These are phyloP conservation scores for Desmophyllum pertusum DNA, from an alignment of 92 coral and sea anemone genomes.

Conservation along the genomic window DNA sequence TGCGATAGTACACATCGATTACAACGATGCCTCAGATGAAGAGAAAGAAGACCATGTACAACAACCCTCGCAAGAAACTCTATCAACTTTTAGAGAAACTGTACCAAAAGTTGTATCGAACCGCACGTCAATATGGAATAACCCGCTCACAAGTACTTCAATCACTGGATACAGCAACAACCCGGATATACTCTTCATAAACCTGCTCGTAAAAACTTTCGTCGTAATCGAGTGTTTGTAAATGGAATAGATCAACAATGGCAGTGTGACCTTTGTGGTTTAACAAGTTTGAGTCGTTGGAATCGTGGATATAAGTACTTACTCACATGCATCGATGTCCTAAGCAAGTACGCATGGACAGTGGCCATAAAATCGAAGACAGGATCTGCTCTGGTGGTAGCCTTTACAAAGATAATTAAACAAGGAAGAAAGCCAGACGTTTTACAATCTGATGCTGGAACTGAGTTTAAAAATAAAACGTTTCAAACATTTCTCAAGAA, in stretches of 20 bases:
- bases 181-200: constrained; percentile 17
- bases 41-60: neutral
- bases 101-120: constrained; percentile 11
- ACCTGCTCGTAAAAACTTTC: constrained; percentile 11
- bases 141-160: constrained; percentile 3
- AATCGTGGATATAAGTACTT: constrained; percentile 3
- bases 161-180: constrained; percentile 16
- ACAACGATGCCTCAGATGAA: neutral
- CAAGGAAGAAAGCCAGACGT: constrained; percentile 28
- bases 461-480: constrained; percentile 39
- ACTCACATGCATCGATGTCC: neutral
- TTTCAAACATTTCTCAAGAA: constrained; percentile 49
- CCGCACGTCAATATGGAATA: neutral
- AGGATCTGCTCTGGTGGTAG: constrained; percentile 3
- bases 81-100: constrained; percentile 23
- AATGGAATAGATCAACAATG: neutral
- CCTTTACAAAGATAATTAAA: constrained; percentile 24
- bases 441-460: constrained; percentile 49
- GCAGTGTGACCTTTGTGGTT: neutral
- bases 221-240: neutral
- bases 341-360: constrained; percentile 21
- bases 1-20: constrained; percentile 14
- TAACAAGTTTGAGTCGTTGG: neutral
- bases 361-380: constrained; percentile 19
- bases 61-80: neutral